Conservation (phyloP, 35 echinoderm and acorn worm species). For the Lytechinus variegatus region DNA sequence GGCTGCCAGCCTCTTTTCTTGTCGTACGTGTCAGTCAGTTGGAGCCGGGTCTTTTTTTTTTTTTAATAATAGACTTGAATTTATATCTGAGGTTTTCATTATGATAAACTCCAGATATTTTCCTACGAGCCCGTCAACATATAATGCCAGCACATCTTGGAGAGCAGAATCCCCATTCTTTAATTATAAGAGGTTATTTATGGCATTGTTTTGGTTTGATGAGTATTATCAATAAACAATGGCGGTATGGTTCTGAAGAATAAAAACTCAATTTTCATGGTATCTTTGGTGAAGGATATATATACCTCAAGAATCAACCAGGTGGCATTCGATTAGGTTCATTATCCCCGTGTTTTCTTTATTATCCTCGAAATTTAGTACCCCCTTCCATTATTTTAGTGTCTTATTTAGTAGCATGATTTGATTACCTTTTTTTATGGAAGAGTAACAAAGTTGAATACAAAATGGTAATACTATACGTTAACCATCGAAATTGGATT, state of each 20-base stretch:
- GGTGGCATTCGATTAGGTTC: neutral
- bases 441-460: neutral
- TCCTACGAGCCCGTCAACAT: neutral
- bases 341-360: neutral
- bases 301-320: neutral
- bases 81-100: neutral
- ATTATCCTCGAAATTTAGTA: neutral
- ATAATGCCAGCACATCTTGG: neutral
- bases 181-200: slow-evolving; percentile 15
- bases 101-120: neutral
- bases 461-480: too few species aligned
- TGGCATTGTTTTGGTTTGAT: slow-evolving; percentile 14
- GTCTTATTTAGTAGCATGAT: neutral
- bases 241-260: neutral
- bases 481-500: too few species aligned
- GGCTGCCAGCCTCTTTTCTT: neutral
- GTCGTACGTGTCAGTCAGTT: neutral
- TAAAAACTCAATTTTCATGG: neutral
- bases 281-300: neutral
- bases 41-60: neutral
- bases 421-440: neutral
- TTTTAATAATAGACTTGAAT: neutral
- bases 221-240: slow-evolving; percentile 34
- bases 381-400: neutral
- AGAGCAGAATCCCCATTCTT: neutral